phyloP scores from a whole-genome alignment of 2,888 invertebrate species.

The Seira sanloemensis region DNA sequence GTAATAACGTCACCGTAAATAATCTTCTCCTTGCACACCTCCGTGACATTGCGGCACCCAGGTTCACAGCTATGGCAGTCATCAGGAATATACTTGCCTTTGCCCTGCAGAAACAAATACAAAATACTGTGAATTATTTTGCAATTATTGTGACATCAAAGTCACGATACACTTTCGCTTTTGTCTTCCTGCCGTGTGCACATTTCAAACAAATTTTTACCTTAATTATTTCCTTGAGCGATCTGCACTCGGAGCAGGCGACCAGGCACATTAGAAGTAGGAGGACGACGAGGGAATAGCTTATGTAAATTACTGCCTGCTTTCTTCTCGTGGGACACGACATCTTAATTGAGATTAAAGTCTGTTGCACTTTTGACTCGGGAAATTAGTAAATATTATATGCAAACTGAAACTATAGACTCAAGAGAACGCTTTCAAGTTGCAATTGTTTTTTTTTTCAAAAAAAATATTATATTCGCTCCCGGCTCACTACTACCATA shows the following conservation, averaged over 20 bases:
- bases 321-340: not conserved
- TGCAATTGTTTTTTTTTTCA: not conserved
- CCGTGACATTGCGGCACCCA: slow-evolving; percentile 19
- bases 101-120: slow-evolving; percentile 14
- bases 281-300: slow-evolving; percentile 6
- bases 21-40: slow-evolving; percentile 50
- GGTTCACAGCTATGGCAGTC: slow-evolving; percentile 38
- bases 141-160: slow-evolving; percentile 75
- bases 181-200: not conserved
- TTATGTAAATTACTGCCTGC: not conserved
- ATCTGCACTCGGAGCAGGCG: slow-evolving; percentile 35
- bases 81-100: slow-evolving; percentile 48
- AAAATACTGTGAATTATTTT: not conserved
- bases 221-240: slow-evolving; percentile 41
- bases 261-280: slow-evolving; percentile 28
- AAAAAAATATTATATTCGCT: not conserved
- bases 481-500: too few species aligned
- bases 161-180: slow-evolving; percentile 75
- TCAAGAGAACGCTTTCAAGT: not conserved
- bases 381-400: too few species aligned
- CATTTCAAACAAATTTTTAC: not conserved
- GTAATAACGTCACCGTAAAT: slow-evolving; percentile 57
- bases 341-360: too few species aligned
- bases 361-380: too few species aligned
- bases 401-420: too few species aligned